phyloP scores from a whole-genome alignment of 2,797 vertebrate genomes.

The Stomatorhinus walkeri region DNA sequence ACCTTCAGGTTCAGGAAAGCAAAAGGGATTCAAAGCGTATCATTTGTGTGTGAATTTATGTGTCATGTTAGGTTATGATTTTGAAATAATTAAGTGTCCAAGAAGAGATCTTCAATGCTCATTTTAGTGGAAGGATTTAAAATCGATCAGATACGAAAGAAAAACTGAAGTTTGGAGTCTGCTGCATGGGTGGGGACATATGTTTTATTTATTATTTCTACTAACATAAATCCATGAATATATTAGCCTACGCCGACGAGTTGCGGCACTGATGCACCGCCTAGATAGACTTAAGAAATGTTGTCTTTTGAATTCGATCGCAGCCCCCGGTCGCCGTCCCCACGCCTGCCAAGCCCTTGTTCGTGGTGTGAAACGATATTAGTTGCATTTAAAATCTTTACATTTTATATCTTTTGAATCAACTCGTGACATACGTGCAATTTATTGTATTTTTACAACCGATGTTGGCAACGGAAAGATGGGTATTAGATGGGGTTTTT shows the following conservation, averaged over 20 bases:
- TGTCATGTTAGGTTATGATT: neutral
- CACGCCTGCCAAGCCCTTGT: neutral
- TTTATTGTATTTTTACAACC: neutral
- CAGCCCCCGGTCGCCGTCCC: neutral
- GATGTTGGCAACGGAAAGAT: neutral
- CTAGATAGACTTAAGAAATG: neutral
- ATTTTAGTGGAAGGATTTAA: neutral
- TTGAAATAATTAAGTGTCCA: neutral
- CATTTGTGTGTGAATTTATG: neutral
- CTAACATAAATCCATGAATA: neutral
- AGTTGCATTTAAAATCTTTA: neutral
- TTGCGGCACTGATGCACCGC: neutral
- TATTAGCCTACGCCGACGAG: neutral
- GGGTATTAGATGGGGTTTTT: neutral
- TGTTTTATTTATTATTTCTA: constrained; percentile 2
- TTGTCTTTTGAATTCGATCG: neutral
- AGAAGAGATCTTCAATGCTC: neutral
- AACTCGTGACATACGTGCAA: neutral
- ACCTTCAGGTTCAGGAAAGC: neutral
- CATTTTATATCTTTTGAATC: neutral
- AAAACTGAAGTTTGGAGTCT: neutral
- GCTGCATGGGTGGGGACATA: neutral
- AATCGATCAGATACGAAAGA: neutral
- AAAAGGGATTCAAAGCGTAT: neutral
- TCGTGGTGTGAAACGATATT: neutral